A percentile compares a stretch with the other conserved stretches of the same genome.
These are phyloP conservation scores for Leptodactylus fallax DNA, from an alignment of 2,797 vertebrate genomes.

Conservation along the genomic window DNA sequence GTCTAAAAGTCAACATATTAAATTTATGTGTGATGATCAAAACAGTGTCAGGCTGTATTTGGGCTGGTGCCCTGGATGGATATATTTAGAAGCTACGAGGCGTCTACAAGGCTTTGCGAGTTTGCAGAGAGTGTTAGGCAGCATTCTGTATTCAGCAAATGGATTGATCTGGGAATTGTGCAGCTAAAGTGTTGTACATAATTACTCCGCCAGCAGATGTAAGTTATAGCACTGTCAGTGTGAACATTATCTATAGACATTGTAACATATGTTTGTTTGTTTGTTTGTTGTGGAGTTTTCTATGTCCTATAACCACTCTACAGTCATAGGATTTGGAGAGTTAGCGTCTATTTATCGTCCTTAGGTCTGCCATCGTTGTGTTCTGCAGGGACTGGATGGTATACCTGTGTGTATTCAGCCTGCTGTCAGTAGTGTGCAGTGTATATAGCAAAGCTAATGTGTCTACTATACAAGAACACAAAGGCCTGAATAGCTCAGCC, in stretches of 20 bases:
- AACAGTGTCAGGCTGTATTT: constrained; percentile 48
- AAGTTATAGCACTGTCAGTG: constrained; percentile 32
- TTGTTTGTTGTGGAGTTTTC: constrained; percentile 12
- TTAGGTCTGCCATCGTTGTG: not conserved
- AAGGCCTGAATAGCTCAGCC: too few species aligned
- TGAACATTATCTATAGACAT: constrained; percentile 37
- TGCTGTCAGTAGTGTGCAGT: too few species aligned
- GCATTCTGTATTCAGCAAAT: constrained; percentile 6
- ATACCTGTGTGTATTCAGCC: too few species aligned
- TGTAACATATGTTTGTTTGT: constrained; percentile 23
- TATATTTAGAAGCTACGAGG: constrained; percentile 22
- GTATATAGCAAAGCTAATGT: too few species aligned
- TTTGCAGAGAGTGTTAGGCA: not conserved
- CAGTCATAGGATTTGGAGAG: not conserved
- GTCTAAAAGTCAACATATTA: constrained; percentile 22
- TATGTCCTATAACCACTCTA: not conserved
- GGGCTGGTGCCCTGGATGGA: constrained; percentile 26
- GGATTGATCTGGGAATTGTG: constrained; percentile 31
- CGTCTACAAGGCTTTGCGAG: constrained; percentile 15
- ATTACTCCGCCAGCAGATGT: constrained; percentile 30
- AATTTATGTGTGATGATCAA: constrained; percentile 19
- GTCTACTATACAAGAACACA: too few species aligned
- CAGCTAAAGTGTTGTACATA: constrained; percentile 20
- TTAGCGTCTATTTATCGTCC: not conserved
- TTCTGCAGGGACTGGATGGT: too few species aligned